Conservation (phyloP, 2,113 vertebrate genomes). For the Microtus oregoni region DNA sequence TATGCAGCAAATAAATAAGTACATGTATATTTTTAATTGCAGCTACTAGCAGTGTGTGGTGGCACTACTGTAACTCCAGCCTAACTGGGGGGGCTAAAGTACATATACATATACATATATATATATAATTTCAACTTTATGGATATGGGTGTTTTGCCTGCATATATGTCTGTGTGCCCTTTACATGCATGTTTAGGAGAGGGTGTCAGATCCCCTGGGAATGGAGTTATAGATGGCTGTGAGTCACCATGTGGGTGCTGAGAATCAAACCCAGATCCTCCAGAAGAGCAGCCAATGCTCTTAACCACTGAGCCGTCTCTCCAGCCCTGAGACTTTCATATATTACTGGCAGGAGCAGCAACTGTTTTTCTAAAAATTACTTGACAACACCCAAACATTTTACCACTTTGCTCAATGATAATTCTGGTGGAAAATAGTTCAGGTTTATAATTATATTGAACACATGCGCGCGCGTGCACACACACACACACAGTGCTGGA, state of each 20-base stretch:
- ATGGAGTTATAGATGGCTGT: not conserved
- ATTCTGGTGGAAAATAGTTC: not conserved
- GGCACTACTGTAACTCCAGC: too few species aligned
- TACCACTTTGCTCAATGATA: not conserved
- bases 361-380: not conserved
- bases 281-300: not conserved
- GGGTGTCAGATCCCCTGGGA: not conserved
- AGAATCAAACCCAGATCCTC: not conserved
- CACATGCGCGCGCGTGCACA: too few species aligned
- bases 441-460: not conserved
- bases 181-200: not conserved
- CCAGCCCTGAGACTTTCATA: not conserved
- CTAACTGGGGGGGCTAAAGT: accelerated
- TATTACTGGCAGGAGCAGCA: not conserved
- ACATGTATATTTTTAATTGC: not conserved
- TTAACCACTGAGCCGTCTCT: not conserved
- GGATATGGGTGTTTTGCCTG: not conserved
- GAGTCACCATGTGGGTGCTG: not conserved
- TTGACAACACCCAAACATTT: not conserved
- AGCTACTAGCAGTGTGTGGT: not conserved
- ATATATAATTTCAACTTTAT: not conserved
- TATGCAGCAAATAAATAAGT: not conserved
- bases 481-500: not conserved
- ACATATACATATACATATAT: not conserved
- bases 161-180: not conserved